phyloP scores from a whole-genome alignment of 2,113 vertebrate species.

The Microtus ochrogaster region DNA sequence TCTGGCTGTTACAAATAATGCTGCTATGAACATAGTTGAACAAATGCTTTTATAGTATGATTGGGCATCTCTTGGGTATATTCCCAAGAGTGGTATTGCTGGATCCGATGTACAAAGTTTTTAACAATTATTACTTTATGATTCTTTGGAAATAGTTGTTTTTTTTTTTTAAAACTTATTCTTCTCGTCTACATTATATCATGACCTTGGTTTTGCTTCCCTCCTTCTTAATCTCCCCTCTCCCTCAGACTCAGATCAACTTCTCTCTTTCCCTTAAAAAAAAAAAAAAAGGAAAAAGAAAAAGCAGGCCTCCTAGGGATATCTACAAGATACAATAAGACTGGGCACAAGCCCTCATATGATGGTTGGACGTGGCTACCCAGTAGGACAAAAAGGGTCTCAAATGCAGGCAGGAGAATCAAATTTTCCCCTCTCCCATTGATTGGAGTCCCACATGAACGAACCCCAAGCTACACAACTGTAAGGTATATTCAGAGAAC shows the following conservation, averaged over 20 bases:
- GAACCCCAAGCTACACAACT: background rate
- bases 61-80: too few relatives aligned
- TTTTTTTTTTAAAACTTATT: background rate
- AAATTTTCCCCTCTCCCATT: background rate
- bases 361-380: background rate
- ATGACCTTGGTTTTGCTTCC: background rate
- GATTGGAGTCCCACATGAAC: background rate
- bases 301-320: background rate
- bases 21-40: too few relatives aligned
- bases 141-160: background rate
- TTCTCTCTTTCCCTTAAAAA: background rate
- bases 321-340: background rate
- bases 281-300: too few relatives aligned
- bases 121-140: background rate
- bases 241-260: background rate
- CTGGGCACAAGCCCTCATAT: background rate
- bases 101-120: background rate
- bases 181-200: background rate
- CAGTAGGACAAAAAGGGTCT: background rate
- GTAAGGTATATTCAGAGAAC: background rate
- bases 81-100: too few relatives aligned
- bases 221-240: background rate
- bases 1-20: too few relatives aligned
- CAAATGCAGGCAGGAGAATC: background rate
- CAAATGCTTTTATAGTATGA: too few relatives aligned